phyloP scores from a whole-genome alignment of 2,113 vertebrate species.

The Riparia riparia region DNA sequence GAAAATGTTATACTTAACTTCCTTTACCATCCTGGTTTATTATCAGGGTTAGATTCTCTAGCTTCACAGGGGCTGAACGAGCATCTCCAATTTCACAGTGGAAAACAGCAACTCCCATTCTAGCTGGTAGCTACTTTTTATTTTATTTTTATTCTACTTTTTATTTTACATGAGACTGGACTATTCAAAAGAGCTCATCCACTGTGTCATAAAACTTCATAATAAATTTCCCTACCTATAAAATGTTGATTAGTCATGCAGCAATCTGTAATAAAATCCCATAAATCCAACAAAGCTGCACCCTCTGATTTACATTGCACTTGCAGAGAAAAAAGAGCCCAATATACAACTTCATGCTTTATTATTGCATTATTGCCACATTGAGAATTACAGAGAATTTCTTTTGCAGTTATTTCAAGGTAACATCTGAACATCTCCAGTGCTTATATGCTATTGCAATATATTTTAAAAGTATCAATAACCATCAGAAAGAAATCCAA shows the following conservation, averaged over 20 bases:
- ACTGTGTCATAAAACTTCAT: neutral
- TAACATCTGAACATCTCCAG: neutral
- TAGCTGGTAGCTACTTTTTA: neutral
- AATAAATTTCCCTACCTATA: slow-evolving; percentile 14
- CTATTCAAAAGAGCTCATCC: neutral
- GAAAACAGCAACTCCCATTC: neutral
- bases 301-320: neutral
- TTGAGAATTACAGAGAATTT: neutral
- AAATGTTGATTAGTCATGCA: neutral
- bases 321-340: neutral
- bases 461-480: neutral
- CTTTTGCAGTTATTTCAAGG: neutral
- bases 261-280: slow-evolving; percentile 13
- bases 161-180: neutral
- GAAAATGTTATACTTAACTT: neutral
- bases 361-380: slow-evolving; percentile 24
- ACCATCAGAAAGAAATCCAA: neutral
- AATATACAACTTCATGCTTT: slow-evolving; percentile 23
- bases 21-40: neutral
- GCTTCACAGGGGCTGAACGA: accelerated
- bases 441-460: neutral
- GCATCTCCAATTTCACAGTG: neutral
- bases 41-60: neutral
- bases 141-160: neutral
- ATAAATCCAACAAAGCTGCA: neutral